A percentile compares a stretch with the other conserved stretches of the same genome.
Conservation (phyloP, 2,113 vertebrate genomes). For the Elaphurus davidianus region DNA sequence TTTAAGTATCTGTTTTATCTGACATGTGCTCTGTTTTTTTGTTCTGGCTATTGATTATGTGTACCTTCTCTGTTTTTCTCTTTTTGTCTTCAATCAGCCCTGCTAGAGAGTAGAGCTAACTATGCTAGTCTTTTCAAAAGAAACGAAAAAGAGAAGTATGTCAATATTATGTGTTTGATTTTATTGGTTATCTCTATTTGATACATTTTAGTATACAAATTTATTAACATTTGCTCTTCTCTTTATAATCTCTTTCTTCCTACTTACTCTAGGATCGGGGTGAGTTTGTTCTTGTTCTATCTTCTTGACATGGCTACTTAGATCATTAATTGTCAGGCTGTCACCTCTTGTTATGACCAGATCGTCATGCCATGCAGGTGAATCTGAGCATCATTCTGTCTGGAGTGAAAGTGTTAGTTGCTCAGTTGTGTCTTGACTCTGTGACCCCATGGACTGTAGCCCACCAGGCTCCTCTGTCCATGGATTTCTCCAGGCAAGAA, state of each 20-base stretch:
- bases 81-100: neutral
- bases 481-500: neutral
- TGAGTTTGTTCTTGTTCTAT: neutral
- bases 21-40: neutral
- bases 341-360: neutral
- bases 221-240: neutral
- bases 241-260: neutral
- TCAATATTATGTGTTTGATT: neutral
- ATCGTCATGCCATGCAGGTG: neutral
- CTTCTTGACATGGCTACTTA: neutral
- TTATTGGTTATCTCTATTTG: neutral
- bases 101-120: neutral
- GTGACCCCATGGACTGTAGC: neutral
- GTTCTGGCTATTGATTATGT: neutral
- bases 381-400: neutral
- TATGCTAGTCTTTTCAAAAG: neutral
- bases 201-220: neutral
- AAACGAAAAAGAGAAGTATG: neutral
- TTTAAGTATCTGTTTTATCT: neutral
- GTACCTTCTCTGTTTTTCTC: neutral
- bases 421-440: neutral
- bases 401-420: neutral
- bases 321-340: neutral
- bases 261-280: neutral
- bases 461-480: neutral